Conservation (phyloP, 2,113 vertebrate genomes). For the Ameiurus melas region DNA sequence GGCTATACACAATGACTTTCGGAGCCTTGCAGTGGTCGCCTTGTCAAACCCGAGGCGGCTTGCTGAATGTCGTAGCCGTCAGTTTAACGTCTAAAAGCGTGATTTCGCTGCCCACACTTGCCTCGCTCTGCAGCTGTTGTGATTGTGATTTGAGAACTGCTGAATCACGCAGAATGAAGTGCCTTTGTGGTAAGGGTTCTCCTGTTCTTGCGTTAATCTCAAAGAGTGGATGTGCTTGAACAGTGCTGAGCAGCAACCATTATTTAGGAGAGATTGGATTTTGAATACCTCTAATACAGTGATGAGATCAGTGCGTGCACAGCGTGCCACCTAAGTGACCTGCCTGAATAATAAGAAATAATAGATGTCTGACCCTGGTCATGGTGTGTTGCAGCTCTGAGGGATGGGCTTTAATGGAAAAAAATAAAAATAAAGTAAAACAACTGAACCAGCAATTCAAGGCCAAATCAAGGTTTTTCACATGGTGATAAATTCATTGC, state of each 20-base stretch:
- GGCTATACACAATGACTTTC: neutral
- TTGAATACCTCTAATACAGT: neutral
- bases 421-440: too few relatives aligned
- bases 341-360: neutral
- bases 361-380: neutral
- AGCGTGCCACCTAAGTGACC: neutral
- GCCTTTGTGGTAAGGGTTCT: neutral
- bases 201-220: neutral
- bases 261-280: neutral
- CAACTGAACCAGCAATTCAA: neutral
- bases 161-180: conserved; percentile 13
- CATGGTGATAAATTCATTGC: neutral
- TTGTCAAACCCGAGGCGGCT: neutral
- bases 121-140: neutral
- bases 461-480: neutral
- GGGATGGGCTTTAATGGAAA: neutral
- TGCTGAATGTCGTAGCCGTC: neutral
- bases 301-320: neutral
- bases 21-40: neutral
- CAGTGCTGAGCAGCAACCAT: neutral
- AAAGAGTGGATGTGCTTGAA: neutral
- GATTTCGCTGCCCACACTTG: neutral
- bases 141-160: neutral
- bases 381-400: neutral
- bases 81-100: neutral